Conservation (phyloP, 1,140 invertebrate species). For the Camponotus vicinus region DNA sequence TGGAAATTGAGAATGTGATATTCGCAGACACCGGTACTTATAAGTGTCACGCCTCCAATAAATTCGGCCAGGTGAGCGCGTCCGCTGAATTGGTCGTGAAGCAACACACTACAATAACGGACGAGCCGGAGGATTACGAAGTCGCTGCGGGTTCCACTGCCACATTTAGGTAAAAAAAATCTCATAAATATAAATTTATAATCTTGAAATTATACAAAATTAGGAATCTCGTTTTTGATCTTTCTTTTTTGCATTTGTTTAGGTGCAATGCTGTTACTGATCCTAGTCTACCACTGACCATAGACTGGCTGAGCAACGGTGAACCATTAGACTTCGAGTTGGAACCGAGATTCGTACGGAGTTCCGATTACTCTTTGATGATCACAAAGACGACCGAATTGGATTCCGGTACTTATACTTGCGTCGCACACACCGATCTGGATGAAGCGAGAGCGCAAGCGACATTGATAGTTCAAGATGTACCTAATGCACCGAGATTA, state of each 20-base stretch:
- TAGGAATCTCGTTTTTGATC: not conserved
- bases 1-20: constrained; percentile 93
- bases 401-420: constrained; percentile 98
- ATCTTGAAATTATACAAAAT: constrained; percentile 1
- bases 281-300: constrained; percentile 91
- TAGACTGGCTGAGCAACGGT: constrained; percentile 96
- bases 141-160: constrained; percentile 95
- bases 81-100: constrained; percentile 93
- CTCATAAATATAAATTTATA: not conserved
- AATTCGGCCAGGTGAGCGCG: constrained; percentile 93
- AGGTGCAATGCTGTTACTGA: constrained; percentile 97
- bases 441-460: constrained; percentile 94
- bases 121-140: constrained; percentile 95
- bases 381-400: constrained; percentile 97
- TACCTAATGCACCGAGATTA: constrained; percentile 95
- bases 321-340: constrained; percentile 95
- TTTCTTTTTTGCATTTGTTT: constrained; percentile 40
- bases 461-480: constrained; percentile 97
- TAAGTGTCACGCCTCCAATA: constrained; percentile 96
- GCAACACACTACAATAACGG: constrained; percentile 94
- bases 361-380: constrained; percentile 96
- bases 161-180: constrained; percentile 89
- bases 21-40: constrained; percentile 96
- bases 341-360: constrained; percentile 93
- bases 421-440: constrained; percentile 96